Conservation (phyloP, 2,113 vertebrate species). For the Chlorodrepanis virens region DNA sequence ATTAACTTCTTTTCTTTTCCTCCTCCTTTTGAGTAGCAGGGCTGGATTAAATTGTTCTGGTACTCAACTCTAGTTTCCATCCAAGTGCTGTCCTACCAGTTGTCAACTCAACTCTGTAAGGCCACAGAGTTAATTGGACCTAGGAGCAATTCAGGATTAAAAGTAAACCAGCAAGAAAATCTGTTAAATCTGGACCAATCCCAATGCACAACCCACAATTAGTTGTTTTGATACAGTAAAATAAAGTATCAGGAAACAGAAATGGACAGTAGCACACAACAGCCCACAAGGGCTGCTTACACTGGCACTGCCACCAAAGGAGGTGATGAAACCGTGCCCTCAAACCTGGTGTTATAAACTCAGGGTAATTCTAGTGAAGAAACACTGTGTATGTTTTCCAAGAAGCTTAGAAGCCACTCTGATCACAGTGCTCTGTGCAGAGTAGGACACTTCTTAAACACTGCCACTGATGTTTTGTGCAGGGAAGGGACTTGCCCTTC, state of each 20-base stretch:
- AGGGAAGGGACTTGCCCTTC: not conserved
- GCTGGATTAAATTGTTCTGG: not conserved
- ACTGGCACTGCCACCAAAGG: not conserved
- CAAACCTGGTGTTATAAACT: not conserved
- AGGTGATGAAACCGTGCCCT: not conserved
- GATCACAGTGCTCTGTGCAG: not conserved
- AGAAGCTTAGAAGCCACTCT: not conserved
- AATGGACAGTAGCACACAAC: not conserved
- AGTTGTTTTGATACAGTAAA: not conserved
- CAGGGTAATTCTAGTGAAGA: not conserved
- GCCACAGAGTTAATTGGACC: not conserved
- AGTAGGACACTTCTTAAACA: not conserved
- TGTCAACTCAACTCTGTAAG: not conserved
- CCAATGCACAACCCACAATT: not conserved
- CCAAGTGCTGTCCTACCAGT: not conserved
- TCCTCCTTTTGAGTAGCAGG: not conserved
- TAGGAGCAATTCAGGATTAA: not conserved
- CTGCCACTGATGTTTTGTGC: not conserved
- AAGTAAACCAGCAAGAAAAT: not conserved
- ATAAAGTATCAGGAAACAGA: not conserved
- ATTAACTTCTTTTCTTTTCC: not conserved
- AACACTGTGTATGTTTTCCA: not conserved
- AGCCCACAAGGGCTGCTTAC: not conserved
- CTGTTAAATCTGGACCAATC: not conserved
- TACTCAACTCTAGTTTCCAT: not conserved